Percentiles rank a stretch among this genome's conserved stretches.
phyloP scores from a whole-genome alignment of 2,797 vertebrate species.

The Erethizon dorsatum region DNA sequence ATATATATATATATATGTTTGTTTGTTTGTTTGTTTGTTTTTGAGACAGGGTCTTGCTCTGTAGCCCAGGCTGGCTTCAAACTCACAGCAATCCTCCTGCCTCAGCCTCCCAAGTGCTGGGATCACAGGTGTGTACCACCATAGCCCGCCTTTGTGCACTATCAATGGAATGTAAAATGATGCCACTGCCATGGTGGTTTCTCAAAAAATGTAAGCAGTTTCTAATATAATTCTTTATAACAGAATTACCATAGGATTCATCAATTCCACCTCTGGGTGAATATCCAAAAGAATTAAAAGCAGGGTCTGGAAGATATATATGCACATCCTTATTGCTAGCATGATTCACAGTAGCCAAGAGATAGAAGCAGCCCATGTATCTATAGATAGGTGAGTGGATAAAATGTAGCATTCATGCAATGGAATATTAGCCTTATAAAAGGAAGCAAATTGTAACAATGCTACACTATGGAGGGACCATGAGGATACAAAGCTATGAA shows the following conservation, averaged over 20 bases:
- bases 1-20: too few relatives aligned
- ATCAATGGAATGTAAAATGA: neutral
- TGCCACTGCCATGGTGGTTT: neutral
- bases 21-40: too few relatives aligned
- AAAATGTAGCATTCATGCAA: too few relatives aligned
- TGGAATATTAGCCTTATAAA: neutral
- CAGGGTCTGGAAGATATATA: neutral
- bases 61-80: neutral
- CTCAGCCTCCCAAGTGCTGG: too few relatives aligned
- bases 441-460: neutral
- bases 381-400: fast-evolving
- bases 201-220: neutral
- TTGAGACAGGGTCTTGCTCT: neutral
- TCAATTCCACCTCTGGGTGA: neutral
- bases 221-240: neutral
- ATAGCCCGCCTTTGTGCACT: neutral
- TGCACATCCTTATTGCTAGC: neutral
- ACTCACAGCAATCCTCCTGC: too few relatives aligned
- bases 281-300: neutral
- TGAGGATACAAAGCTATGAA: neutral
- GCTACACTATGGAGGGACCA: neutral
- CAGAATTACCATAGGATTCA: neutral
- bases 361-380: neutral
- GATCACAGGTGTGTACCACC: too few relatives aligned
- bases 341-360: neutral